phyloP scores from a whole-genome alignment of 2,113 vertebrate species.

The Hystrix cristata region DNA sequence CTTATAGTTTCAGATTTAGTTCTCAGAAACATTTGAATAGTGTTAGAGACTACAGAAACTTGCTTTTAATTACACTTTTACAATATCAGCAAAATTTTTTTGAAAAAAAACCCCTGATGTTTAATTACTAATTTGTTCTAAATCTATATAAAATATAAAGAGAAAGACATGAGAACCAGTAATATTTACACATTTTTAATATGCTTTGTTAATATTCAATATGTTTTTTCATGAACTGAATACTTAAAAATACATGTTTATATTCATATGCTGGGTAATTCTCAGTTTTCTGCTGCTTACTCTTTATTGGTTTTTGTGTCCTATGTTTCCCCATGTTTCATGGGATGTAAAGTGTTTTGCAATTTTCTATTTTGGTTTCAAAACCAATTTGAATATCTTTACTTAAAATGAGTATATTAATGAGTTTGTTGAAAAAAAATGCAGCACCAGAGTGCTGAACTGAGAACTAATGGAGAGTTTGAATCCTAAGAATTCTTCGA shows the following conservation, averaged over 20 bases:
- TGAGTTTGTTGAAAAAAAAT: slow-evolving; percentile 59
- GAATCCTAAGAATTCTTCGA: not conserved
- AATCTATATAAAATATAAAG: slow-evolving; percentile 80
- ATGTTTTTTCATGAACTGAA: slow-evolving; percentile 62
- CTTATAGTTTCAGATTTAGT: slow-evolving; percentile 63
- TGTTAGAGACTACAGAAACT: slow-evolving; percentile 39
- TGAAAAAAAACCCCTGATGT: slow-evolving; percentile 64
- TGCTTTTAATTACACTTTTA: slow-evolving; percentile 71
- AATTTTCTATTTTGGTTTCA: slow-evolving; percentile 65
- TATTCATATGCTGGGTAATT: slow-evolving; percentile 10
- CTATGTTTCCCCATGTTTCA: slow-evolving; percentile 45
- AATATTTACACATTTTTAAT: slow-evolving; percentile 87
- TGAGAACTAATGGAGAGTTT: not conserved
- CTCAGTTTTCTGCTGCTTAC: slow-evolving; percentile 48
- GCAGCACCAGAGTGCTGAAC: not conserved
- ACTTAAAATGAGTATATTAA: slow-evolving; percentile 43
- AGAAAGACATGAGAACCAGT: slow-evolving; percentile 83
- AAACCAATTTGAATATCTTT: slow-evolving; percentile 62
- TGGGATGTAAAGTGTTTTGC: slow-evolving; percentile 30
- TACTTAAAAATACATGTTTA: slow-evolving; percentile 66
- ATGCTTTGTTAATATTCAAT: slow-evolving; percentile 71
- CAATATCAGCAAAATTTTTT: slow-evolving; percentile 65
- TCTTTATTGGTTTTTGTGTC: slow-evolving; percentile 34
- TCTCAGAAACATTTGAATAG: slow-evolving; percentile 57
- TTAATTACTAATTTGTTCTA: slow-evolving; percentile 71